Conservation (phyloP, 2,888 invertebrate genomes). For the Rambutsinella grinnellia region DNA sequence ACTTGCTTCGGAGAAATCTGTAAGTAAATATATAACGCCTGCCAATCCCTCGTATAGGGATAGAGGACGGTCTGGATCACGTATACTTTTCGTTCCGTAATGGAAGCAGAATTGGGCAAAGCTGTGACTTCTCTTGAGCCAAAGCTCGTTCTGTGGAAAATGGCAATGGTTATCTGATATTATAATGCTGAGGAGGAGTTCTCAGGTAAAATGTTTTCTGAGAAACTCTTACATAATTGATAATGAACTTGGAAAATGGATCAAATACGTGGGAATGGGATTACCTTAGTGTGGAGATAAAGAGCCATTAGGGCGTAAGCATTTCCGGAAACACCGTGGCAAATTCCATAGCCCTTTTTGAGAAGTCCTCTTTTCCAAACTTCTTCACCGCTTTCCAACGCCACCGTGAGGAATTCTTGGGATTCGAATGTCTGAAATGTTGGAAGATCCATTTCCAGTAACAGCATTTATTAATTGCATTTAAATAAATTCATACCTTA, state of each 20-base stretch:
- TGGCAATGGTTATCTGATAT: not conserved
- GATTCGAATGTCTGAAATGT: conserved; percentile 77
- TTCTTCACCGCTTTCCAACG: conserved; percentile 80
- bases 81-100: conserved; percentile 76
- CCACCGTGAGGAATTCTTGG: conserved; percentile 78
- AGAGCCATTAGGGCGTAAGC: conserved; percentile 85
- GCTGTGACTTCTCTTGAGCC: conserved; percentile 82
- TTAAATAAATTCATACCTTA: conserved; percentile 76
- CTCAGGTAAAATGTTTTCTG: not conserved
- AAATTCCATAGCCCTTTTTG: conserved; percentile 87
- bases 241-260: not conserved
- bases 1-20: conserved; percentile 74
- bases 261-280: not conserved
- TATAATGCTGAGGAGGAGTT: not conserved
- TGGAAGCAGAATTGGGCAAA: conserved; percentile 86
- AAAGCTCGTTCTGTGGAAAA: conserved; percentile 74
- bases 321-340: conserved; percentile 91
- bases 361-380: conserved; percentile 86
- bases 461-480: no score
- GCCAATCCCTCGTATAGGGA: conserved; percentile 88
- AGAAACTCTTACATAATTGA: not conserved
- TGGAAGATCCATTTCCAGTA: conserved; percentile 15
- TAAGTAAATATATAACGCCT: conserved; percentile 82
- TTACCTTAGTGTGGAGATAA: conserved; percentile 81
- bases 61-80: conserved; percentile 81